Percentiles rank a stretch among this genome's conserved stretches.
These are phyloP conservation scores for Serranus cabrilla DNA, from an alignment of 2,797 vertebrate species.

Conservation along the genomic window DNA sequence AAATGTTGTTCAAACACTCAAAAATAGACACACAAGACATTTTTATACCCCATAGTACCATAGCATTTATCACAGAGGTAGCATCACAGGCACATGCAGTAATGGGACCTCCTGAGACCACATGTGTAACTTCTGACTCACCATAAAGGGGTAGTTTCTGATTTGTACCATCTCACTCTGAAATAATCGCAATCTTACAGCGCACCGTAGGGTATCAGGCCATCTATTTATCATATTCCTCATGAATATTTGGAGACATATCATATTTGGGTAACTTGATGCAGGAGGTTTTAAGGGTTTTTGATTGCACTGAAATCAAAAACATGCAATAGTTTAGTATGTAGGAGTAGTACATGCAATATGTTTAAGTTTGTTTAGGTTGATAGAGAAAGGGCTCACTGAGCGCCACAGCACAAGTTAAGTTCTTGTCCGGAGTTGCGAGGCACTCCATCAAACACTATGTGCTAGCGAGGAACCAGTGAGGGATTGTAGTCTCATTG, in stretches of 20 bases:
- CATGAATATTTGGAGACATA: neutral
- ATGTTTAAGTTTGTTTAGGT: neutral
- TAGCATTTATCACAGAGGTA: slow-evolving; percentile 29
- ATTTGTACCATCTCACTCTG: neutral
- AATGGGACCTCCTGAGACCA: slow-evolving; percentile 30
- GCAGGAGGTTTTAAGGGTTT: neutral
- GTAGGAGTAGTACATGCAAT: no score
- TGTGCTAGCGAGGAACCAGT: neutral
- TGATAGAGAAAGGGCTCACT: neutral
- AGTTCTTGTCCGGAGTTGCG: neutral
- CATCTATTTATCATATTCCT: neutral
- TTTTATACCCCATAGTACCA: neutral
- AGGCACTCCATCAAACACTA: slow-evolving; percentile 9
- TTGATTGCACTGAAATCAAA: neutral
- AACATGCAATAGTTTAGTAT: no score
- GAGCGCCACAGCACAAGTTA: neutral
- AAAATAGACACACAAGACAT: neutral
- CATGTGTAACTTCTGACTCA: slow-evolving; percentile 9
- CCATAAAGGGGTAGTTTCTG: neutral
- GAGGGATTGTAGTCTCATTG: neutral
- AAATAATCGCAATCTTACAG: neutral
- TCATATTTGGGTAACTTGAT: neutral
- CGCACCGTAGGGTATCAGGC: neutral
- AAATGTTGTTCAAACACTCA: slow-evolving; percentile 15
- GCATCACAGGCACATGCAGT: slow-evolving; percentile 23